Evolutionary conservation across 2,797 vertebrate species (phyloP), one percentile per base, ranked within the genome.

Genomic region (Tenualosa thibaudeaui): DNA sequence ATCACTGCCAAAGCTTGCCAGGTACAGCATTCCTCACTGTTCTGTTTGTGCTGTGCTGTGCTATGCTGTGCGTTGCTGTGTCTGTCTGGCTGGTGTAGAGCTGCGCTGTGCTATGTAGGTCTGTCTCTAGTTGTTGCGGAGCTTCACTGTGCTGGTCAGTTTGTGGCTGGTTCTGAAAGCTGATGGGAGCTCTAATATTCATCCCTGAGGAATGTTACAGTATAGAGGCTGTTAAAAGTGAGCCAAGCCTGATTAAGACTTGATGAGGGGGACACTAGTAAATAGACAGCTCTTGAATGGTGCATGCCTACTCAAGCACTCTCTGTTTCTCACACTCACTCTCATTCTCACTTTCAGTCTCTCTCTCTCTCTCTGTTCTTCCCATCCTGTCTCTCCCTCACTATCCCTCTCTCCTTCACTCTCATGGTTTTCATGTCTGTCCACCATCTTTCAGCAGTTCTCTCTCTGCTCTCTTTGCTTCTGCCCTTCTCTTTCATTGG

Each of bases 1-100:
- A 99, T 99, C 92, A 99, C 97, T 24, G 98, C 98, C 22, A 99
- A 99, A 93, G 98, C 98, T 81, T 99, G 98, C 91, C 98, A 99
- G 97, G 98, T 99, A 94, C 40, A 46, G 71, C 65, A 71, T 71
- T 37, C 31, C 65, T 37, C 71, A 46, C 71, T 24, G 15, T 78
- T 40, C 40, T 78, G 71, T 78, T 46, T 78, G 71, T 5, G 37
- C 68, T 24, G 12, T 19, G 68, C n/a, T 51, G 71, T 5, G 37
- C 68, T 24, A 2, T 19, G 68, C n/a, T 51, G 50, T 51, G 50
- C 9, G 7, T 0, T 9, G 7, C 3, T 56, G 54, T 19, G 54
- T 54, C 13, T 54, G 53, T 54, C 24, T 31, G 2, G 3, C 22
- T 62, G 60, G 31, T 31, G 31, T 31, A 31, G 31, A 24, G 60